phyloP scores from a whole-genome alignment of 2,888 invertebrate genomes.

The Dendrolimus houi region DNA sequence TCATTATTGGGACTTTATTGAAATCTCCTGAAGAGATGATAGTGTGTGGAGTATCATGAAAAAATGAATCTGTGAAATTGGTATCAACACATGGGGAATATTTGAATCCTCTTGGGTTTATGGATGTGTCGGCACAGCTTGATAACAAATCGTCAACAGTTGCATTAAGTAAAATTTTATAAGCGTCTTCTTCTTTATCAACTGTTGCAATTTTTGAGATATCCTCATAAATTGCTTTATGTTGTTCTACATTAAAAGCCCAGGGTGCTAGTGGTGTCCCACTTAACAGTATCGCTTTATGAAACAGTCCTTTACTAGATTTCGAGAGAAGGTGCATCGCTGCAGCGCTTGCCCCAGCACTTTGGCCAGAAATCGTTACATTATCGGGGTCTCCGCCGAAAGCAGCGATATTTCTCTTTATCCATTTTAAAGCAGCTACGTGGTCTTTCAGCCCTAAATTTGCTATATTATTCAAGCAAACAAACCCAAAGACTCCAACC shows the following conservation, averaged over 20 bases:
- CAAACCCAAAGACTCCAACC: constrained; percentile 54
- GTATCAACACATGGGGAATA: constrained; percentile 55
- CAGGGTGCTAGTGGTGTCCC: constrained; percentile 51
- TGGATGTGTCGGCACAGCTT: constrained; percentile 39
- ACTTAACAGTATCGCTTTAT: constrained; percentile 57
- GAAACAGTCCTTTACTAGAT: constrained; percentile 48
- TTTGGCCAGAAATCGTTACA: constrained; percentile 60
- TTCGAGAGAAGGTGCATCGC: constrained; percentile 54
- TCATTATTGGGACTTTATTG: constrained; percentile 52
- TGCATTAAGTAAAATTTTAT: constrained; percentile 34
- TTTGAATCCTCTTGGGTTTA: constrained; percentile 50
- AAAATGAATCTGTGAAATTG: constrained; percentile 46
- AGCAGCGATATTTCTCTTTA: constrained; percentile 48
- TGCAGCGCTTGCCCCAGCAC: constrained; percentile 54
- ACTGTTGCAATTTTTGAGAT: constrained; percentile 38
- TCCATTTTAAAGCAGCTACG: constrained; percentile 57
- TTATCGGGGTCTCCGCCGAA: constrained; percentile 66
- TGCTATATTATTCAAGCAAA: constrained; percentile 50
- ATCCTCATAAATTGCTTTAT: constrained; percentile 37
- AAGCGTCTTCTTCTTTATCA: constrained; percentile 29
- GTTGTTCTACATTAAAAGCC: constrained; percentile 51
- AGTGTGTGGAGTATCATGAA: constrained; percentile 49
- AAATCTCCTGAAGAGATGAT: constrained; percentile 46
- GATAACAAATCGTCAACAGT: constrained; percentile 31
- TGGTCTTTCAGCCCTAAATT: constrained; percentile 64